A percentile compares a stretch with the other conserved stretches of the same genome.
Evolutionary conservation across 53 echinoderm and acorn worm genomes (phyloP).

Genomic region (Patiria pectinifera): DNA sequence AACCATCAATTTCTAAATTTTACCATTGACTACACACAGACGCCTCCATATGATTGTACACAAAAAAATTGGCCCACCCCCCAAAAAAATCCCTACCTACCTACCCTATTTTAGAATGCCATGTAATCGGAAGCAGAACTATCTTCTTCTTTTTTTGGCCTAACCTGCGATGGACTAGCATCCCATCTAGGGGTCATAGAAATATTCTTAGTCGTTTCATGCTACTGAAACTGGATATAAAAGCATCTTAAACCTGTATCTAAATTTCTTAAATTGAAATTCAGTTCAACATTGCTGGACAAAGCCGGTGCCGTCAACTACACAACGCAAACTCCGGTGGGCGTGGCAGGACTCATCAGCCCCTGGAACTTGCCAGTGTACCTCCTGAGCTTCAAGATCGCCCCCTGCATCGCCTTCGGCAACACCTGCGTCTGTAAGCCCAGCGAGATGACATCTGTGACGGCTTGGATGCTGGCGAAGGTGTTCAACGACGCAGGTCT

Average conservation of each 20-base stretch:
- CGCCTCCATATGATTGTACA: no score
- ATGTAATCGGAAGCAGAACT: no score
- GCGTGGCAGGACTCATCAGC: constrained; percentile 98
- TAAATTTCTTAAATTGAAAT: background rate
- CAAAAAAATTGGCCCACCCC: no score
- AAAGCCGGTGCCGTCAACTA: constrained; percentile 85
- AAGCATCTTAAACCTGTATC: background rate
- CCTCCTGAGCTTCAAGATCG: constrained; percentile 93
- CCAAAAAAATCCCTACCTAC: no score
- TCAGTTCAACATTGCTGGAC: constrained; percentile 79
- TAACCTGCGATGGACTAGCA: no score
- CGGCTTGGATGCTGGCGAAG: constrained; percentile 84
- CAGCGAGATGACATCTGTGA: constrained; percentile 96
- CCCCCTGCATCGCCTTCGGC: constrained; percentile 92
- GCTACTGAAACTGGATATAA: no score
- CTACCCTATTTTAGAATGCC: no score
- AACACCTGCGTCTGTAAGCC: constrained; percentile 99
- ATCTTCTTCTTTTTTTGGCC: no score
- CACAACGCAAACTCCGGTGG: constrained; percentile 78
- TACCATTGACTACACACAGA: no score
- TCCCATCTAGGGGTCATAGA: no score
- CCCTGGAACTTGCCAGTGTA: constrained; percentile 99
- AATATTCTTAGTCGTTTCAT: no score
- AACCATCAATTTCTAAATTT: no score
- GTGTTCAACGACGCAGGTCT: constrained; percentile 88